phyloP scores from a whole-genome alignment of 1,140 invertebrate species.

The Helicoverpa armigera region DNA sequence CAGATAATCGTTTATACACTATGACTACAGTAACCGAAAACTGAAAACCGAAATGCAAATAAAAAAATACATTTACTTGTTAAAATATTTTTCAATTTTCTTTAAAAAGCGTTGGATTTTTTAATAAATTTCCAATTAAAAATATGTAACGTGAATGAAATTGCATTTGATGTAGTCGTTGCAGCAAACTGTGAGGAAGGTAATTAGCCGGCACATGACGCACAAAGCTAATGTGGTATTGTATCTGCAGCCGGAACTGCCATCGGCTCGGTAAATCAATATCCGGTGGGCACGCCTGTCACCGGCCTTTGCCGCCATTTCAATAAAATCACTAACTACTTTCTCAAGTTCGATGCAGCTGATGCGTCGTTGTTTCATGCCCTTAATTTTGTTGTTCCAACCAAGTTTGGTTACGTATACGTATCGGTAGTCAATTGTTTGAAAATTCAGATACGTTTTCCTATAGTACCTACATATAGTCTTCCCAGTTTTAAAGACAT shows the following conservation, averaged over 20 bases:
- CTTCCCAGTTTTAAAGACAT: no score
- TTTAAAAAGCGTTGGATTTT: no score
- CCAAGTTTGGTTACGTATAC: neutral
- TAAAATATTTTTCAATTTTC: no score
- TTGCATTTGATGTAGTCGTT: conserved; percentile 20
- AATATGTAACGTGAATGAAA: conserved; percentile 1
- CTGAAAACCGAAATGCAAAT: no score
- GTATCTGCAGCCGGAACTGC: conserved; percentile 75
- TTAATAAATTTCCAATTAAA: neutral
- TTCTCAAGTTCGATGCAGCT: conserved; percentile 56
- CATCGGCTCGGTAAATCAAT: conserved; percentile 82
- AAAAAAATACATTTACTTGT: no score
- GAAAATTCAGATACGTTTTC: no score
- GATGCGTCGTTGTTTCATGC: neutral
- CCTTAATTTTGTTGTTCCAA: conserved; percentile 22
- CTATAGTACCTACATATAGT: no score
- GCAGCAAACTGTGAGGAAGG: conserved; percentile 67
- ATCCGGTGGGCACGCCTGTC: conserved; percentile 77
- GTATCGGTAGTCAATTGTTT: no score
- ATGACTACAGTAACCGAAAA: neutral
- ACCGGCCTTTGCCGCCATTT: conserved; percentile 64
- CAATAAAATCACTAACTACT: conserved; percentile 75
- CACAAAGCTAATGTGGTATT: conserved; percentile 76
- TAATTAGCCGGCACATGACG: conserved; percentile 73
- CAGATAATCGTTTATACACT: conserved; percentile 23